Evolutionary conservation across 2,888 invertebrate species (phyloP), one percentile per base, ranked within the genome.

Genomic region (Drosophila kokeensis): DNA sequence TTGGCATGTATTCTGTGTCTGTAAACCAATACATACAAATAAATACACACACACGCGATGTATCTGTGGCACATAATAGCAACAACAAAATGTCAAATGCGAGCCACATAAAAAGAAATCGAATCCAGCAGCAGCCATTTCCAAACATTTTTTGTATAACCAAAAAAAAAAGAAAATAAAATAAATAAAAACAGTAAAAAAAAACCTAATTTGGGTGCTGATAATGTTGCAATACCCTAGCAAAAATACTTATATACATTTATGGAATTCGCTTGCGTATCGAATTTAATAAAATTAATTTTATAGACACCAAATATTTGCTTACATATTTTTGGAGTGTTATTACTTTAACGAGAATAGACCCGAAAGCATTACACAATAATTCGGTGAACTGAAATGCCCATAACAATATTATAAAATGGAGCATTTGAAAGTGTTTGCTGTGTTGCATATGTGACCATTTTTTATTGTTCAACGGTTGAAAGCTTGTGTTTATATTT

Each of bases 391-490:
- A 13, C 7, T 21, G 27, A 15, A 50, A 54, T 32, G 18, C 49
- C 29, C 36, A 15, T 13, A 3, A n/a, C 10, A 18, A 2, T 13
- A 18, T 30, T 34, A 3, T 4, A 18, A 6, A 40, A 42, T 24
- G 15, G 58, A 38, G n/a, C 53, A 69, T 63, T 70, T 62, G 4
- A 60, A 77, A 75, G 65, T 78, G 62, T 72, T 81, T 69, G 69
- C 52, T 66, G 67, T 67, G 40, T 57, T 76, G 72, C 87, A 87
- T 75, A 87, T 90, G 90, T 84, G 89, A 68, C 87, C 87, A 79
- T 71, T 89, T 85, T 90, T 90, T 90, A 87, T 87, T 87, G 87
- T 73, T 75, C 86, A 80, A 62, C 77, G 80, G 60, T 67, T 82
- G 53, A 54, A 68, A 50, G 63, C 71, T 75, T 58, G 70, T 82